These are phyloP conservation scores for Chironomus riparius DNA, from an alignment of 2,888 invertebrate genomes.

Conservation along the genomic window DNA sequence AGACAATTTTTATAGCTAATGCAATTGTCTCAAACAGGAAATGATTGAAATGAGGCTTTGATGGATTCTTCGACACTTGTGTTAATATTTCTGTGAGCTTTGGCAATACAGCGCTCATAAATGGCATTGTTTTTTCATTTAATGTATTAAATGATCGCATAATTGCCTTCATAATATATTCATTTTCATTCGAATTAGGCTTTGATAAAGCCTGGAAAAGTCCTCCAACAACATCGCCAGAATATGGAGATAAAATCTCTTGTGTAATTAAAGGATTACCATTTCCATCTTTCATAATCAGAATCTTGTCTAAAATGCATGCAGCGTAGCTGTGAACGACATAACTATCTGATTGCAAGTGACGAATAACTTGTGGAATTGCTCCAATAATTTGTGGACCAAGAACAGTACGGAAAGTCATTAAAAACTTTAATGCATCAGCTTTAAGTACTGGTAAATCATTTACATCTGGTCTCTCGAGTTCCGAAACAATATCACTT, in stretches of 20 bases:
- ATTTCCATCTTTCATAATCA: constrained; percentile 60
- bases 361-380: constrained; percentile 69
- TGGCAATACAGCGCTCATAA: constrained; percentile 68
- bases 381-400: constrained; percentile 63
- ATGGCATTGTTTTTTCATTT: constrained; percentile 71
- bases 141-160: constrained; percentile 78
- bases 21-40: constrained; percentile 94
- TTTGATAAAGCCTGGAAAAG: constrained; percentile 67
- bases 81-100: constrained; percentile 76
- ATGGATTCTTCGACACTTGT: constrained; percentile 83
- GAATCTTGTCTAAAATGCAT: constrained; percentile 78
- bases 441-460: constrained; percentile 88
- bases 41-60: constrained; percentile 96
- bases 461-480: constrained; percentile 68
- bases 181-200: constrained; percentile 80
- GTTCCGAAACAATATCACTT: constrained; percentile 78
- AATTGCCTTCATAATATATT: constrained; percentile 97
- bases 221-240: constrained; percentile 59
- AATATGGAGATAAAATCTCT: constrained; percentile 51
- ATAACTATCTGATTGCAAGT: constrained; percentile 64
- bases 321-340: constrained; percentile 96
- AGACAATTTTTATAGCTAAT: constrained; percentile 81
- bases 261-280: constrained; percentile 41
- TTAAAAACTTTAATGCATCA: constrained; percentile 91
- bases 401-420: constrained; percentile 88